Evolutionary conservation across 1,140 invertebrate species (phyloP), one percentile per base, ranked within the genome.

Genomic region (Euura lappo): DNA sequence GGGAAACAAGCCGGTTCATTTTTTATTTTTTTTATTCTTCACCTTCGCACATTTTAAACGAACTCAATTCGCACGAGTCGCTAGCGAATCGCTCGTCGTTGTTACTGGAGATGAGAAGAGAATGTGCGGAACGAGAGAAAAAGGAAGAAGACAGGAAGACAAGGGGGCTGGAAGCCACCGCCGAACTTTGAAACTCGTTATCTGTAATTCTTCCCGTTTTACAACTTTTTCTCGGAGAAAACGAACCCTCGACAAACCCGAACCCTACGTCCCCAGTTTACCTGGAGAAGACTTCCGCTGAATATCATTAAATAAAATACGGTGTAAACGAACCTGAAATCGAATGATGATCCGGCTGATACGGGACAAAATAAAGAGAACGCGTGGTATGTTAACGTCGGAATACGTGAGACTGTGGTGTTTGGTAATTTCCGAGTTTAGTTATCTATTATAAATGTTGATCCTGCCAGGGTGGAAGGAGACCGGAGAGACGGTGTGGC

Each of bases 141-240:
- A 75, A 75, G 76, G 64, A 71, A 65, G 67, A 51, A 51, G 43
- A 47, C 47, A 70, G 65, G 51, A 46, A 75, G 69, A 8, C 47
- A 45, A 69, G 69, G 68, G 72, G 51, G 78, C 79, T 78, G 75
- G 77, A 74, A 79, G 77, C 72, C 44, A 72, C 72, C 66, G 64
- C 44, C 68, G 60, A 77, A 79, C 79, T 80, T 80, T 80, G 76
- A 80, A 60, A 60, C 51, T 60, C 51, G 51, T 60, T 60, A 60
- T 60, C 51, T 60, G 6, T 60, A 60, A 60, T 60, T 60, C 51
- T 60, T 60, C 51, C 5, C 51, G 51, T 60, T 60, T 60, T 60
- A 60, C 51, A 60, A 60, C 51, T 60, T 60, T n/a, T 60, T 60
- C 13, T 11, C 51, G 8, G 13, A 60, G 51, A 2, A 60, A 60